A percentile compares a stretch with the other conserved stretches of the same genome.
phyloP scores from a whole-genome alignment of 2,888 invertebrate genomes.

The Scrobipalpa atriplicella region DNA sequence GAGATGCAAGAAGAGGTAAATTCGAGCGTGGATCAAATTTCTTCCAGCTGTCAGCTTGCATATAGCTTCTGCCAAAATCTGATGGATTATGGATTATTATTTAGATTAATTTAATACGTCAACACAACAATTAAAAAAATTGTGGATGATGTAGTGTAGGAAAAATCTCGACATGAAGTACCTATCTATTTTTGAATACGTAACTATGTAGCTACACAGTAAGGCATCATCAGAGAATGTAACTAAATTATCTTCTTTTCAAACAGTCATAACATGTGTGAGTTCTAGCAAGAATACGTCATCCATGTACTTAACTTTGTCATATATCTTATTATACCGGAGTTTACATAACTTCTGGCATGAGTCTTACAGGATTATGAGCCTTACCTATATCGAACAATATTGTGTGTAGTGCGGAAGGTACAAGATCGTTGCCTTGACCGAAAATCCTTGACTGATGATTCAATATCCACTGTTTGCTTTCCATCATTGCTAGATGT shows the following conservation, averaged over 20 bases:
- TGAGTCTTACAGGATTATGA: conserved; percentile 5
- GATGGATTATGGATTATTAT: no score
- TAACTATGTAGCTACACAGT: no score
- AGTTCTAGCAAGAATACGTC: background rate
- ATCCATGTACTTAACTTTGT: background rate
- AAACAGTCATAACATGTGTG: background rate
- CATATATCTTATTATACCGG: background rate
- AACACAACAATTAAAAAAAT: no score
- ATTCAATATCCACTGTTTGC: background rate
- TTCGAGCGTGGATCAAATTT: background rate
- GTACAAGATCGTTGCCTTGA: conserved; percentile 5
- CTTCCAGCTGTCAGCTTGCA: no score
- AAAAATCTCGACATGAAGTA: no score
- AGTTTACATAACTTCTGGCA: background rate
- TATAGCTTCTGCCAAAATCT: no score
- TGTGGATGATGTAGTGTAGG: no score
- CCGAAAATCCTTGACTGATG: background rate
- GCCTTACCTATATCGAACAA: background rate
- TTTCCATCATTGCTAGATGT: background rate
- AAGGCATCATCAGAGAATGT: no score
- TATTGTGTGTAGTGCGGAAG: conserved; percentile 8
- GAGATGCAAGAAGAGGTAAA: conserved; percentile 83
- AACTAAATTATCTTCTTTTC: no score
- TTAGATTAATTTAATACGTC: no score
- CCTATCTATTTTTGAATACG: no score